Conservation (phyloP, 2,113 vertebrate genomes). For the Mormyrus lacerda region DNA sequence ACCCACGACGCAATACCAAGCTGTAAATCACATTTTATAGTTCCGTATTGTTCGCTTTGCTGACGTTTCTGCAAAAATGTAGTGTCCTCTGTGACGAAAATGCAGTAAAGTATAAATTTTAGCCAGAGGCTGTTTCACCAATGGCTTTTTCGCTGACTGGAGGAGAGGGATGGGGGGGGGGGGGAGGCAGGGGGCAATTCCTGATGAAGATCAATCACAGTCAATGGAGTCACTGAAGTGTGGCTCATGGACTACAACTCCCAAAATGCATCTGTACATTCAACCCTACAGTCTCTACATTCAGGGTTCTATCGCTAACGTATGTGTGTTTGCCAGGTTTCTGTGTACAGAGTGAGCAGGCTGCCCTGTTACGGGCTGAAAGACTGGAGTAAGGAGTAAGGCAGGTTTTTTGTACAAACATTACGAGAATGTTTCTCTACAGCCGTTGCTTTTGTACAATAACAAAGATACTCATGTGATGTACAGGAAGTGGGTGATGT, state of each 20-base stretch:
- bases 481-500: neutral
- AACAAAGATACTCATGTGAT: neutral
- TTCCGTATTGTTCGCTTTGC: neutral
- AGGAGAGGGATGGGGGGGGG: neutral
- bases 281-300: neutral
- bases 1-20: neutral
- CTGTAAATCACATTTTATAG: neutral
- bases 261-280: neutral
- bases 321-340: neutral
- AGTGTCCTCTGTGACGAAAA: neutral
- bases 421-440: neutral
- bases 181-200: neutral
- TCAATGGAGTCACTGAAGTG: neutral
- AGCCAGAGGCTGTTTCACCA: neutral
- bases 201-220: neutral
- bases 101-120: neutral
- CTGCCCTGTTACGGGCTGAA: neutral
- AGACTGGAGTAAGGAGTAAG: neutral
- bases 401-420: neutral
- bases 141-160: neutral
- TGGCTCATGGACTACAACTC: neutral
- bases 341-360: neutral
- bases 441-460: neutral
- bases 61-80: neutral
- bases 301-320: neutral